Conservation (phyloP, 2,888 invertebrate species). For the Oscheius sp. region DNA sequence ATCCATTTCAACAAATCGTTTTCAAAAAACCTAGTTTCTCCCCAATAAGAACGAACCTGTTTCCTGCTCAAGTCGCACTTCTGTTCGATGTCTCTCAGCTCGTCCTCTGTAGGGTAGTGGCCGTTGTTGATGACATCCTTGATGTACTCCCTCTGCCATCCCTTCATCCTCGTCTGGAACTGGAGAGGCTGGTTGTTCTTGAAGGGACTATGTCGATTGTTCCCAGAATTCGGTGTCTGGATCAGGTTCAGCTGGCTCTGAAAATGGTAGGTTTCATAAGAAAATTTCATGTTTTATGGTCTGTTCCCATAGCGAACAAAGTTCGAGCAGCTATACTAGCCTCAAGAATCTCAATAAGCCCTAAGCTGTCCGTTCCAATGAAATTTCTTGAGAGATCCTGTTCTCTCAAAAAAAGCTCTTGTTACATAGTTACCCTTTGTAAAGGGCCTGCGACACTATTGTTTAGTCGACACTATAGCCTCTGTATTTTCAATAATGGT, state of each 20-base stretch:
- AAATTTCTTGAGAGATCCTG: too few species aligned
- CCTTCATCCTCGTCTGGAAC: slow-evolving; percentile 59
- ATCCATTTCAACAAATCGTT: not conserved
- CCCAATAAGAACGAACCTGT: slow-evolving; percentile 40
- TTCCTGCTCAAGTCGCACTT: slow-evolving; percentile 57
- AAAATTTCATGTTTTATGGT: not conserved
- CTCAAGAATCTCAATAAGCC: too few species aligned
- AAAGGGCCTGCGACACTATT: too few species aligned
- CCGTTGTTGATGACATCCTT: slow-evolving; percentile 59
- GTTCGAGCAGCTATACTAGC: not conserved
- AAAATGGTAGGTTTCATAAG: not conserved
- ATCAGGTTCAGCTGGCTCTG: slow-evolving; percentile 3
- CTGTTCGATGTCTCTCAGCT: slow-evolving; percentile 53
- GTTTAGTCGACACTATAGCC: too few species aligned
- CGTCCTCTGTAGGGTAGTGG: slow-evolving; percentile 58
- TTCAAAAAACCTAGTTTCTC: not conserved
- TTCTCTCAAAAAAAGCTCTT: too few species aligned
- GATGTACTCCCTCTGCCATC: slow-evolving; percentile 59
- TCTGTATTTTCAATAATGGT: too few species aligned
- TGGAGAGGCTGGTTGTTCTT: slow-evolving; percentile 8
- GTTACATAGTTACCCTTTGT: too few species aligned
- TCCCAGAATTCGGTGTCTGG: not conserved
- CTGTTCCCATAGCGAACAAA: slow-evolving; percentile 1
- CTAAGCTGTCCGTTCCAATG: too few species aligned
- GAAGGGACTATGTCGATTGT: slow-evolving; percentile 15